These are phyloP conservation scores for Glaucopsyche alexis DNA, from an alignment of 2,888 invertebrate species.

Conservation along the genomic window DNA sequence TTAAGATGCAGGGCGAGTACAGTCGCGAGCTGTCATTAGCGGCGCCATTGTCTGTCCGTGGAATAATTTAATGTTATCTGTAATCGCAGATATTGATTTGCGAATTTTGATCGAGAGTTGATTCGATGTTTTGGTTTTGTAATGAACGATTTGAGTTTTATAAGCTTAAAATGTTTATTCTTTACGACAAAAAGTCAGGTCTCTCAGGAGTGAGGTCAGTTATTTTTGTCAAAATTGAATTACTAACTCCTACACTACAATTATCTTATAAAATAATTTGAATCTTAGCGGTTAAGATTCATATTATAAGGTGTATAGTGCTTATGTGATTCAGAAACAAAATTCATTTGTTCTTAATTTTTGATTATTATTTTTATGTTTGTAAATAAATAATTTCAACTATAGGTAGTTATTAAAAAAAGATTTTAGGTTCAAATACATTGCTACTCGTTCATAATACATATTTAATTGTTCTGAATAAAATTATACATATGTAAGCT, in stretches of 20 bases:
- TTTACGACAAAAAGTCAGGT: neutral
- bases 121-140: neutral
- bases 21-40: neutral
- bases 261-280: neutral
- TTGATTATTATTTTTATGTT: no score
- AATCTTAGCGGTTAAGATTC: neutral
- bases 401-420: no score
- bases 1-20: neutral
- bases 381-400: no score
- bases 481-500: no score
- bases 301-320: no score
- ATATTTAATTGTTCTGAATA: no score
- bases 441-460: no score
- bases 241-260: neutral
- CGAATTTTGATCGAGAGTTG: conserved; percentile 1
- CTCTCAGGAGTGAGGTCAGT: no score
- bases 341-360: no score
- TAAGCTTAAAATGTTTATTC: neutral
- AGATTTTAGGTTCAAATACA: no score
- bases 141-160: neutral
- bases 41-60: conserved; percentile 7
- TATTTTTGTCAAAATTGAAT: neutral
- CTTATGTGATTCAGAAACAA: no score
- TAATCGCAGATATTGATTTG: conserved; percentile 11
- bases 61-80: neutral